Conservation (phyloP, 2,113 vertebrate species). For the Ciconia boyciana region DNA sequence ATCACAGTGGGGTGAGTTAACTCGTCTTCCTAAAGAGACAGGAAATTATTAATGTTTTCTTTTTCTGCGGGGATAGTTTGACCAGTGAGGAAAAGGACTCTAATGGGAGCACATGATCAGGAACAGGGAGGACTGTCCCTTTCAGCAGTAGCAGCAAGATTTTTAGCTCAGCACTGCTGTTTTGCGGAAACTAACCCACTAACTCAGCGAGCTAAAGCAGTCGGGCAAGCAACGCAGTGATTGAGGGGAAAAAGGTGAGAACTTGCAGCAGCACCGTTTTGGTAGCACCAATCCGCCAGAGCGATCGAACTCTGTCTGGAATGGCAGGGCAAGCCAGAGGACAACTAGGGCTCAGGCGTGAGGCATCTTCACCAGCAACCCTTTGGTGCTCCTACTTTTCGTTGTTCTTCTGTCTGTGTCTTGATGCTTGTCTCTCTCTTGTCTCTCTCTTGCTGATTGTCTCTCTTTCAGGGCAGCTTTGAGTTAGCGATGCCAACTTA, state of each 20-base stretch:
- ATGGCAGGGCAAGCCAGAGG: not conserved
- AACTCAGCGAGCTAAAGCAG: not conserved
- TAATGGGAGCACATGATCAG: not conserved
- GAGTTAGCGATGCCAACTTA: fast-evolving
- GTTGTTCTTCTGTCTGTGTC: not conserved
- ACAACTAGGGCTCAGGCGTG: not conserved
- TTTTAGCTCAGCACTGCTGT: not conserved
- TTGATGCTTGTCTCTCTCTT: not conserved
- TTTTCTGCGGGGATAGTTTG: not conserved
- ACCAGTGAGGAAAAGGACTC: not conserved
- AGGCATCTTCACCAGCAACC: not conserved
- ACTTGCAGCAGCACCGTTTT: not conserved
- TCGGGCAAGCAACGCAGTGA: not conserved
- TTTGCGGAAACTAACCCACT: not conserved
- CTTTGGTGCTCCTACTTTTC: not conserved
- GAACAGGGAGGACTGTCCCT: not conserved
- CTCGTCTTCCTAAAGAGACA: not conserved
- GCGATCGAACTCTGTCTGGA: not conserved
- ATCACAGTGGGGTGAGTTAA: not conserved
- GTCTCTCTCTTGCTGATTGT: not conserved
- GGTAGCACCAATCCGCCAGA: not conserved
- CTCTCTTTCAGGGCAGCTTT: not conserved
- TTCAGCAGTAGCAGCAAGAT: not conserved
- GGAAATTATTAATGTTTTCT: not conserved
- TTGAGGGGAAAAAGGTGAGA: fast-evolving